Evolutionary conservation across 2,888 invertebrate species (phyloP).

Genomic region (Urechis unicinctus): DNA sequence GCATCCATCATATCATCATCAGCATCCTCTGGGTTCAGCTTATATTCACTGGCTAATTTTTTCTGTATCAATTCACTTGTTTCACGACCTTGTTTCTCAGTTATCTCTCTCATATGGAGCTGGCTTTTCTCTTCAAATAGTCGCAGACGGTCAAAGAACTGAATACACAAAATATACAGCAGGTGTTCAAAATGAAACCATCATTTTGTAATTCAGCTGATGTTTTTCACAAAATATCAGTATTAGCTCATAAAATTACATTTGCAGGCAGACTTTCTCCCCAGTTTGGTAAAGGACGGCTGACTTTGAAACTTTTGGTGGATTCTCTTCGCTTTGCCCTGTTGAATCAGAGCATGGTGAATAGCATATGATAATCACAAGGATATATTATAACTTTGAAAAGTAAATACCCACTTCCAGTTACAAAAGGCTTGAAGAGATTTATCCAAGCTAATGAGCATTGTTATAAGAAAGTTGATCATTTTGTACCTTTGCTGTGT

Average conservation of each 20-base stretch:
- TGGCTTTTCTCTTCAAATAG: slow-evolving; percentile 39
- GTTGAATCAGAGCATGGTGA: too few species aligned
- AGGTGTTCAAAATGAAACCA: neutral
- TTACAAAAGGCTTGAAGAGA: too few species aligned
- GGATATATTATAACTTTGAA: too few species aligned
- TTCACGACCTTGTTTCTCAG: slow-evolving; percentile 31
- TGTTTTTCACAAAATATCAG: neutral
- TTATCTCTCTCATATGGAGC: slow-evolving; percentile 34
- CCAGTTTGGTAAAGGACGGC: slow-evolving; percentile 27
- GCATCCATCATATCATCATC: slow-evolving; percentile 7
- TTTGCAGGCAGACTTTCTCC: slow-evolving; percentile 39
- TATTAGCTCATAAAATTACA: too few species aligned
- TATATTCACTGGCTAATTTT: slow-evolving; percentile 42
- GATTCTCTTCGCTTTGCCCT: too few species aligned
- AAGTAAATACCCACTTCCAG: too few species aligned
- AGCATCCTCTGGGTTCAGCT: slow-evolving; percentile 19
- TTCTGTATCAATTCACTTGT: slow-evolving; percentile 37
- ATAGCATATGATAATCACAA: too few species aligned
- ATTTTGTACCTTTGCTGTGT: too few species aligned
- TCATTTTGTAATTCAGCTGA: neutral
- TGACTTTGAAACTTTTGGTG: too few species aligned
- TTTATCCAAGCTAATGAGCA: too few species aligned
- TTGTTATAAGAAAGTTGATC: too few species aligned
- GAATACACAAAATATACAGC: slow-evolving; percentile 11
- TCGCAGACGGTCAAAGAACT: slow-evolving; percentile 38